Evolutionary conservation across 1,140 invertebrate species (phyloP), one percentile per base, ranked within the genome.

Genomic region (Wiebesia pumilae): DNA sequence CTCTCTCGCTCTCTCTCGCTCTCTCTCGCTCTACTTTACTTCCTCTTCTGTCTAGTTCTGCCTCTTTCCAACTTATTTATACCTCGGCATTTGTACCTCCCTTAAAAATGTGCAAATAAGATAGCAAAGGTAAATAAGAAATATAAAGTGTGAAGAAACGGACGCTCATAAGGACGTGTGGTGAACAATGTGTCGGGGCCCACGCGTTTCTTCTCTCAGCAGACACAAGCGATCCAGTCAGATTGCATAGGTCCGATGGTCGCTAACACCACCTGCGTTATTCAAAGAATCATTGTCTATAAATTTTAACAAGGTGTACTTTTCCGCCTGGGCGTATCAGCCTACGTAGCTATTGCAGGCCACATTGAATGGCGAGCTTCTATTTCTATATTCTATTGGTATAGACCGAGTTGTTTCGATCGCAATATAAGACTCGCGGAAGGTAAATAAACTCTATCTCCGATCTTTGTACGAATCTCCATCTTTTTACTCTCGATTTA

Each of bases 321-420:
- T 89, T 91, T 91, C 91, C 91, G 91, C 90, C 89, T 91, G 89
- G 90, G 91, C 89, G 91, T 91, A 89, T 54, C 10, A 19, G 19
- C 16, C 51, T 19, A 54, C 19, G n/a, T 47, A 47, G 43, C 12
- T 4, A 4, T 47, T 12, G 43, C 4, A 47, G 12, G 43, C 12
- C 12, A 47, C 51, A 54, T 16, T 89, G 86, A 69, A 58, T 79
- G 27, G 77, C 69, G 58, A 69, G 35, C 33, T 12, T n/a, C n/a
- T n/a, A n/a, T n/a, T n/a, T n/a, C n/a, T n/a, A n/a, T n/a, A n/a
- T n/a, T 69, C 27, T 0, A 14, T 47, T 47, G 6, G 43, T 6
- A 14, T 47, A 47, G 6, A 47, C 43, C 43, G 43, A 54, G 10
- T 54, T 19, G 51, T 16, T 21, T 6, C 19, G 19, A 21, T 54